Evolutionary conservation across 2,113 vertebrate species (phyloP), one percentile per base, ranked within the genome.

Genomic region (Larimichthys polyactis): DNA sequence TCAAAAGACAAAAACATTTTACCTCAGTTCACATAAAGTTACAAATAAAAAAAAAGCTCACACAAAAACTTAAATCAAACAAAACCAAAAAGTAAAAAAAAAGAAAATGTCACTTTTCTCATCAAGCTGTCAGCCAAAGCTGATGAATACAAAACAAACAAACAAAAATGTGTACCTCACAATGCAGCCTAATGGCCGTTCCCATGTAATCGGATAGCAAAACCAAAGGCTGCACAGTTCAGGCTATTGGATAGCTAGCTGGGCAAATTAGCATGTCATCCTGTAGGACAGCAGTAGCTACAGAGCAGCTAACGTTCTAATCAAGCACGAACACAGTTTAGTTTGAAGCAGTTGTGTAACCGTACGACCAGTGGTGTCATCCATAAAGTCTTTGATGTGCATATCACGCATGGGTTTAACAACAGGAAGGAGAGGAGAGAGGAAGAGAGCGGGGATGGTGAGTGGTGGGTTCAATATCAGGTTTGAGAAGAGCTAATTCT

Each of bases 281-380:
- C 71, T 82, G 52, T 48, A 48, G n/a, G 49, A 77, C 58, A 69
- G 74, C 84, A 81, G 66, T 43, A 43, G 80, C 81, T 82, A 79
- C 49, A 84, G 54, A 82, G 74, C 88, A 76, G 71, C 71, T 83
- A 68, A 71, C 52, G 59, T 48, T 43, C 59, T 58, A 80, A n/a
- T 20, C 76, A 68, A 88, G 78, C 84, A 80, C 69, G 54, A 79
- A 55, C 64, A 78, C 70, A 54, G 69, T 63, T 64, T 49, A 70
- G 66, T 91, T 90, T 91, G 88, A 94, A 95, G 92, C 94, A 95
- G 90, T 90, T 88, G 90, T 83, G 91, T 73, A 74, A 89, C 83
- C 70, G 59, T 22, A 44, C 71, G 40, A 43, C 6, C 52, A 70
- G 54, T 49, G 67, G 19, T 32, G 55, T 46, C 55, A n/a, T 10